Evolutionary conservation across 2,888 invertebrate species (phyloP), one percentile per base, ranked within the genome.

Genomic region (Tetranychus piercei): DNA sequence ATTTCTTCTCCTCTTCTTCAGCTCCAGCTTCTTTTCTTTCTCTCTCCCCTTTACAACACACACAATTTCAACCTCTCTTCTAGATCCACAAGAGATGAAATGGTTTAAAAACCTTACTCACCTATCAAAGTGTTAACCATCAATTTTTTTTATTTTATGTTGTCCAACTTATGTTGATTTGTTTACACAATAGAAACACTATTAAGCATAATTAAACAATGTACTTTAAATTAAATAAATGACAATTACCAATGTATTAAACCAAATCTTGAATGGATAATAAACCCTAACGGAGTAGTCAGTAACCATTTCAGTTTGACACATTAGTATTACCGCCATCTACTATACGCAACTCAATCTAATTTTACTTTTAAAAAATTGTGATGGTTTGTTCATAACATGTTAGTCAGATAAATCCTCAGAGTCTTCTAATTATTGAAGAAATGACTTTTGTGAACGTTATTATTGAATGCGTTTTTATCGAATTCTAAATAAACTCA

Each of bases 151-250:
- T 55, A 55, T 34, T 34, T 34, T 34, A 55, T 55, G 11, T 15
- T 9, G 15, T 55, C 9, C 15, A 55, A 55, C 9, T 55, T 15
- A 55, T 6, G 15, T 55, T 15, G 15, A 55, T 9, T 55, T 55
- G 55, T 55, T 55, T 55, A 55, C 55, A 55, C 55, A 55, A 55
- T 55, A 55, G 55, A 55, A 55, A 55, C 55, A 55, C 55, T 15
- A 55, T 55, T 9, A 55, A 15, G 15, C 15, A 55, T 15, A 55
- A 55, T 55, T 55, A 55, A 55, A 55, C 55, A 55, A 55, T 55
- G 0, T 55, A 55, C 9, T 55, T 55, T 15, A 55, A 15, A 15
- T 76, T 75, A 77, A 76, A 74, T 73, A 75, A 76, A 73, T 74
- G 69, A 71, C 6, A 67, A 65, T n/a, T 70, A 70, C 22, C 6